Evolutionary conservation across 2,797 vertebrate genomes (phyloP).

Genomic region (Poliocrania exsul): DNA sequence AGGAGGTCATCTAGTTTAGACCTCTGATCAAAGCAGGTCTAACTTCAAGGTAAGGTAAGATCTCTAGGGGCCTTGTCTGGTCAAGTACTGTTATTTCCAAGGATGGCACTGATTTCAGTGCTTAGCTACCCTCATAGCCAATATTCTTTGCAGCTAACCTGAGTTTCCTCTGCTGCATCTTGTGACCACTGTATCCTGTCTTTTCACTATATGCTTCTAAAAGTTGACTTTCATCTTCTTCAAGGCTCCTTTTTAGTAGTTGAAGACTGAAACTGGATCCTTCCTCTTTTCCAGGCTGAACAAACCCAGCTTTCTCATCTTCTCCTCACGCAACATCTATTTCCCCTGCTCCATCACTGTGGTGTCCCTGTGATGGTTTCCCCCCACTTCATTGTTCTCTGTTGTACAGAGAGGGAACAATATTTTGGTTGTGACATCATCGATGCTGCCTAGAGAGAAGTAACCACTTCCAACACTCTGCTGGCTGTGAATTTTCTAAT

Average conservation of each 20-base stretch:
- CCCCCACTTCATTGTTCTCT: not conserved
- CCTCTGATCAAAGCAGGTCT: not conserved
- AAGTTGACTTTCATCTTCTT: not conserved
- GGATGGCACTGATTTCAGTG: fast-evolving
- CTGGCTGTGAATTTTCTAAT: not conserved
- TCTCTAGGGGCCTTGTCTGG: not conserved
- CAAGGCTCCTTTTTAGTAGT: not conserved
- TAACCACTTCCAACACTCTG: not conserved
- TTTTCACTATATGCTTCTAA: not conserved
- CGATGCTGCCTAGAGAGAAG: not conserved
- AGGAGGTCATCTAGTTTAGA: not conserved
- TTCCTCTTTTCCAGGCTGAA: not conserved
- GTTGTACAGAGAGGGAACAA: not conserved
- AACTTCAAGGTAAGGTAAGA: not conserved
- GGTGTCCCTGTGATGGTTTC: not conserved
- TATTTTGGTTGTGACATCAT: not conserved
- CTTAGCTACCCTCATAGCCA: not conserved
- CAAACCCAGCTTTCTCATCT: not conserved
- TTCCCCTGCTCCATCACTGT: not conserved
- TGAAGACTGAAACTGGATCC: not conserved
- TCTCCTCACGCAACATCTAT: fast-evolving
- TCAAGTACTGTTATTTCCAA: not conserved
- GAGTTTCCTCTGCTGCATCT: not conserved
- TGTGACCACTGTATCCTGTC: not conserved
- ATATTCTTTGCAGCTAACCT: not conserved